Conservation (phyloP, 2,113 vertebrate species). For the Tachysurus vachellii region DNA sequence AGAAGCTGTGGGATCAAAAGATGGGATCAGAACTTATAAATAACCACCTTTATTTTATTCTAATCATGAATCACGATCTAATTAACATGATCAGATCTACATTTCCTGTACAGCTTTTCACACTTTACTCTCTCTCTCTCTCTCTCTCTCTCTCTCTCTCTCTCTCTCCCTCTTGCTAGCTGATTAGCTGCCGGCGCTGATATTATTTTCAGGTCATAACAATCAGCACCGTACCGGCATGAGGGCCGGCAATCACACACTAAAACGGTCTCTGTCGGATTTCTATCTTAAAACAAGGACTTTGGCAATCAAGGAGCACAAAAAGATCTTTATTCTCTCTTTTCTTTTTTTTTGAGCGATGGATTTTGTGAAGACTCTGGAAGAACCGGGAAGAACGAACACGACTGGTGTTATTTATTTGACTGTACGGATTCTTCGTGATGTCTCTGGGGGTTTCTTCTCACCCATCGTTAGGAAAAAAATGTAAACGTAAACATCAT, state of each 20-base stretch:
- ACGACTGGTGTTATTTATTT: not conserved
- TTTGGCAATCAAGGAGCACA: not conserved
- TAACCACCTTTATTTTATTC: not conserved
- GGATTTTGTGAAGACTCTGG: not conserved
- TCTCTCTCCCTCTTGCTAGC: not conserved
- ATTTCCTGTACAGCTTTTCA: not conserved
- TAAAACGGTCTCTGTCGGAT: conserved; percentile 7
- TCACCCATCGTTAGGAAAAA: too few relatives aligned
- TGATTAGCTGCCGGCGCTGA: conserved; percentile 34
- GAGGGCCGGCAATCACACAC: conserved; percentile 32
- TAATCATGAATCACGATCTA: not conserved
- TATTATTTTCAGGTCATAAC: conserved; percentile 33
- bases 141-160: not conserved
- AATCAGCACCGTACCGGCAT: conserved; percentile 40
- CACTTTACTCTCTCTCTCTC: not conserved
- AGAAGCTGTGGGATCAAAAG: conserved; percentile 77
- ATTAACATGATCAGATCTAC: conserved; percentile 14
- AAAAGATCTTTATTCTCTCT: not conserved
- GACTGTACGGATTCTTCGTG: not conserved
- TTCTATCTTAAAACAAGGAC: conserved; percentile 28
- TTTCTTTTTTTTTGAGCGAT: not conserved
- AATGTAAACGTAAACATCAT: too few relatives aligned
- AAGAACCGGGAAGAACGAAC: not conserved
- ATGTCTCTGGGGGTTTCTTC: too few relatives aligned
- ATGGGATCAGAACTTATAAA: not conserved